Evolutionary conservation across 1,140 invertebrate genomes (phyloP), one percentile per base, ranked within the genome.

Genomic region (Cepaea nemoralis): DNA sequence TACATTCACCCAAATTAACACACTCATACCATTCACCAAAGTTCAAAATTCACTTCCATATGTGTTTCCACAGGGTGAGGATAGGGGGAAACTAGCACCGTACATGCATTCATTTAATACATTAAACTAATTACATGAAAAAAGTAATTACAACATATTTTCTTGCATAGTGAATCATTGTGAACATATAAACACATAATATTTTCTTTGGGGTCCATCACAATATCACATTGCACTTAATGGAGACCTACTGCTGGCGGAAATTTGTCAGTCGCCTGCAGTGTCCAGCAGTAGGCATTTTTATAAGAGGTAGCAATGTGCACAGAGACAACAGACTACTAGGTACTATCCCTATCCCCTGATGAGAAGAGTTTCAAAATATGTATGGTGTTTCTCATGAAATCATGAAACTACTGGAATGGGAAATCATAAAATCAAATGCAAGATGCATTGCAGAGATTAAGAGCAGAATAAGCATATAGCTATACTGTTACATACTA

Each of bases 211-310:
- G 75, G 59, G 75, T 77, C 31, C 27, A n/a, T 63, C 55, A 45
- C 31, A 63, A 45, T 77, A 77, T 77, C 75, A 77, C 75, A 77
- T 77, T 77, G 75, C 75, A 77, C 50, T 77, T 48, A 40, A 39
- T 42, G 75, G 75, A 37, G 75, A 24, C 35, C 22, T 50, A 3
- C 45, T 8, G 50, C 6, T 55, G 50, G n/a, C 50, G n/a, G 50
- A 55, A 14, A 14, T 3, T 55, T 55, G n/a, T 24, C n/a, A 55
- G 50, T 55, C 50, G 2, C n/a, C 3, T 55, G 50, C 50, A 55
- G 50, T 55, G 16, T 22, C 8, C 50, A 55, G 50, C 22, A 55
- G 50, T 55, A 10, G 50, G 19, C 19, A 22, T 55, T 55, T 14
- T 55, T 45, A 55, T 55, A 5, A 55, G 50, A 55, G 50, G 50